A percentile compares a stretch with the other conserved stretches of the same genome.
Evolutionary conservation across 1,140 invertebrate genomes (phyloP).

Genomic region (Paracyclopina nana): DNA sequence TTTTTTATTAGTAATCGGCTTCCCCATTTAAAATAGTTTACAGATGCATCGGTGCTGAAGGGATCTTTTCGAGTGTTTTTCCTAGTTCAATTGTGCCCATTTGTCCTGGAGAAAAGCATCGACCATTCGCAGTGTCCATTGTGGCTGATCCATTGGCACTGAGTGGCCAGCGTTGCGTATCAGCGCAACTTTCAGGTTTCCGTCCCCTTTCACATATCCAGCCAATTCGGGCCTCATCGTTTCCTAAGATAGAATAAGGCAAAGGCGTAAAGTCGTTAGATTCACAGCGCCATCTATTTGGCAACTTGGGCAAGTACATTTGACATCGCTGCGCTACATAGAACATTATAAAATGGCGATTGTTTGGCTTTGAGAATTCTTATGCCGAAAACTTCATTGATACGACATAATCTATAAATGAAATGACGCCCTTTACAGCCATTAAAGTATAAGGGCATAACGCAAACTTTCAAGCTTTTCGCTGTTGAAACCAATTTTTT

Average conservation of each 20-base stretch:
- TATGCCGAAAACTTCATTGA: neutral
- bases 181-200: conserved; percentile 44
- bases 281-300: neutral
- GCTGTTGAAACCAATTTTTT: no score
- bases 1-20: no score
- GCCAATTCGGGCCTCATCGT: neutral
- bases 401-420: neutral
- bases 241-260: no score
- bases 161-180: conserved; percentile 63
- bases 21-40: no score
- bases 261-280: neutral
- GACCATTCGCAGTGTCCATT: conserved; percentile 51
- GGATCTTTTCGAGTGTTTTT: no score
- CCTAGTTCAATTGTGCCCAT: neutral
- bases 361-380: neutral
- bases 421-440: no score
- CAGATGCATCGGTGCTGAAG: no score
- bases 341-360: neutral
- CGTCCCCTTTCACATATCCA: neutral
- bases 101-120: conserved; percentile 35
- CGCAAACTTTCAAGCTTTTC: no score
- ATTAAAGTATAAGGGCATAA: no score
- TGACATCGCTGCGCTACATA: neutral
- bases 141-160: conserved; percentile 57
- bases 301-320: neutral